phyloP scores from a whole-genome alignment of 2,113 vertebrate species.

The Ammodytes dubius region DNA sequence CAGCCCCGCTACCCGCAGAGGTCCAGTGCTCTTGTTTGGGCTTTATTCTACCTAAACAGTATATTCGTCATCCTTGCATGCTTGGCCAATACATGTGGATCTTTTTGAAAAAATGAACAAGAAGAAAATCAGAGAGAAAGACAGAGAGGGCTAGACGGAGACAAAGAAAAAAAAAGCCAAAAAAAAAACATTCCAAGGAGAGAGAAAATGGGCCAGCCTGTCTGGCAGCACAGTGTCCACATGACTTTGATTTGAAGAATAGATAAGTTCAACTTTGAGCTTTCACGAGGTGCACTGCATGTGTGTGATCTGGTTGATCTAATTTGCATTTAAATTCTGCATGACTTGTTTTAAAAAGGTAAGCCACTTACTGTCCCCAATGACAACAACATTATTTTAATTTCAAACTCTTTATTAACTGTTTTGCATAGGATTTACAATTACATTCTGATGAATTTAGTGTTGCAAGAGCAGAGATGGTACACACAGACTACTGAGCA shows the following conservation, averaged over 20 bases:
- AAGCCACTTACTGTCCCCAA: neutral
- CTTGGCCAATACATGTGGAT: conserved; percentile 43
- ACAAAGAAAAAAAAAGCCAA: neutral
- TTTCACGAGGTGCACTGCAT: conserved; percentile 58
- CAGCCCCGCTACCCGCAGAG: conserved; percentile 59
- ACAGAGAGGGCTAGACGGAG: conserved; percentile 27
- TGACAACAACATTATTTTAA: neutral
- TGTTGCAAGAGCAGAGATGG: neutral
- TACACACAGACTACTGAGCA: conserved; percentile 18
- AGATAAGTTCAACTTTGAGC: conserved; percentile 69
- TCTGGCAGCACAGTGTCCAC: conserved; percentile 68
- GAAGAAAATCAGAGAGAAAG: conserved; percentile 40
- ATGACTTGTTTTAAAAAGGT: conserved; percentile 27
- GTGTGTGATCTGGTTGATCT: conserved; percentile 33
- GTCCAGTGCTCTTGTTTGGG: conserved; percentile 59
- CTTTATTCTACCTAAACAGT: conserved; percentile 66
- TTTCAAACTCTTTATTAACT: conserved; percentile 6
- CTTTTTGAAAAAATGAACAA: conserved; percentile 10
- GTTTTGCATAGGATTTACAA: neutral
- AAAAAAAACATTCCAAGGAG: conserved; percentile 67
- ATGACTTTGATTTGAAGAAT: conserved; percentile 80
- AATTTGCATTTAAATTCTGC: conserved; percentile 37
- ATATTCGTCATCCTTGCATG: conserved; percentile 47
- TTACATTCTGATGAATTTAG: neutral
- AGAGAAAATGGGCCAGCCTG: conserved; percentile 74